Percentiles rank a stretch among this genome's conserved stretches.
These are phyloP conservation scores for Oegoconia quadripuncta DNA, from an alignment of 2,888 invertebrate genomes.

Conservation along the genomic window DNA sequence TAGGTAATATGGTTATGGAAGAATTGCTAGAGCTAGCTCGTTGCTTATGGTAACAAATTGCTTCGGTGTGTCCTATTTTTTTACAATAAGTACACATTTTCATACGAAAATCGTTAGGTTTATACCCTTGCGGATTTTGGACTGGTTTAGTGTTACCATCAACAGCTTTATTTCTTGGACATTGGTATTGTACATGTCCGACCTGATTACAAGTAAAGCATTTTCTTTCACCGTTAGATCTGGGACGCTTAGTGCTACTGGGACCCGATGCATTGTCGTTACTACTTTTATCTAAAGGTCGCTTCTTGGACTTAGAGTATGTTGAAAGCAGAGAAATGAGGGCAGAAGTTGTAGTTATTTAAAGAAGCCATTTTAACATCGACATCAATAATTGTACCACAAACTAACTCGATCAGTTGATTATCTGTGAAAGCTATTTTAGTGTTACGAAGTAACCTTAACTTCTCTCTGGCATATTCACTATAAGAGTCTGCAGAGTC, in stretches of 20 bases:
- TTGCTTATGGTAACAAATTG: no score
- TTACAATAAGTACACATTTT: slow-evolving; percentile 18
- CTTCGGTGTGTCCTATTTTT: slow-evolving; percentile 20
- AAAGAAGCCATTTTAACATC: slow-evolving; percentile 24
- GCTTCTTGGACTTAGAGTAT: slow-evolving; percentile 20
- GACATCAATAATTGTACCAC: slow-evolving; percentile 20
- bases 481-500: slow-evolving; percentile 20
- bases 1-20: no score
- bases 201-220: slow-evolving; percentile 12
- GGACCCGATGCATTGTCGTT: no score
- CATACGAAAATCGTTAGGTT: no score
- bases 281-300: slow-evolving; percentile 10
- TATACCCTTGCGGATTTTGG: no score
- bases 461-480: slow-evolving; percentile 25
- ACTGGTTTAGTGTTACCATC: no score
- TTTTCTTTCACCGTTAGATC: slow-evolving; percentile 1
- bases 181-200: slow-evolving; percentile 10
- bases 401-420: slow-evolving; percentile 21
- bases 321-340: slow-evolving; percentile 23
- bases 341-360: slow-evolving; percentile 23
- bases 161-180: no score
- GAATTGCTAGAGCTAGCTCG: no score
- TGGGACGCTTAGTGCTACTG: neutral
- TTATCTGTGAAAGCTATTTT: no score
- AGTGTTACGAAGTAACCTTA: slow-evolving; percentile 16